Evolutionary conservation across 2,797 vertebrate genomes (phyloP).

Genomic region (Champsocephalus gunnari): DNA sequence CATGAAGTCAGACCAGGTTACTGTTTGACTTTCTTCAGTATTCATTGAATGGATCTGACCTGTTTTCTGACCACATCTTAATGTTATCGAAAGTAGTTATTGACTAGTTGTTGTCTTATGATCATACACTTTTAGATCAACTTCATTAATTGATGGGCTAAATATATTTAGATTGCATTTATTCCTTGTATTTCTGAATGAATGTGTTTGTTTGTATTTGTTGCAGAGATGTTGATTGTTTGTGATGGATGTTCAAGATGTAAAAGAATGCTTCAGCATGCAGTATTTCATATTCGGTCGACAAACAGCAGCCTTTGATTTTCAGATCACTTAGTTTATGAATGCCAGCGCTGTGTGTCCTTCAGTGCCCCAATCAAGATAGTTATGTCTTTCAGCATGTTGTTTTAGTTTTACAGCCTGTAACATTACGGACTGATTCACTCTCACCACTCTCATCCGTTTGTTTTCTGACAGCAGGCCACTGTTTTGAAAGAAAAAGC

Average conservation of each 20-base stretch:
- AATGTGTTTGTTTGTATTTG: background rate
- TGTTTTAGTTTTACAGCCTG: background rate
- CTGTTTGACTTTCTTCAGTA: background rate
- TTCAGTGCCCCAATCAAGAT: background rate
- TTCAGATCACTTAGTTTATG: background rate
- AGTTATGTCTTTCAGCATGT: background rate
- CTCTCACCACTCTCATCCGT: no score
- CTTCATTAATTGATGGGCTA: no score
- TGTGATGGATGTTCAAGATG: background rate
- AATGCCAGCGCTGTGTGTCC: background rate
- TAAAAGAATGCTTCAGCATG: background rate
- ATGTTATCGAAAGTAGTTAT: background rate
- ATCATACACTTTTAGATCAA: conserved; percentile 5
- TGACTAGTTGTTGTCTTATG: background rate
- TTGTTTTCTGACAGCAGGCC: background rate
- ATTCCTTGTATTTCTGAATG: background rate
- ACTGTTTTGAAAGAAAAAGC: background rate
- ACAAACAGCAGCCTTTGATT: background rate
- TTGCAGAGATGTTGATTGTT: background rate
- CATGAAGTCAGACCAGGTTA: conserved; percentile 26
- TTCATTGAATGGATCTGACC: background rate
- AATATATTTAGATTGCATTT: background rate
- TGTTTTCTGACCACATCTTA: background rate
- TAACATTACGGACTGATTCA: no score
- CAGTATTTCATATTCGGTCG: background rate